These are phyloP conservation scores for Tetraneura akinire DNA, from an alignment of 1,140 invertebrate genomes.

Conservation along the genomic window DNA sequence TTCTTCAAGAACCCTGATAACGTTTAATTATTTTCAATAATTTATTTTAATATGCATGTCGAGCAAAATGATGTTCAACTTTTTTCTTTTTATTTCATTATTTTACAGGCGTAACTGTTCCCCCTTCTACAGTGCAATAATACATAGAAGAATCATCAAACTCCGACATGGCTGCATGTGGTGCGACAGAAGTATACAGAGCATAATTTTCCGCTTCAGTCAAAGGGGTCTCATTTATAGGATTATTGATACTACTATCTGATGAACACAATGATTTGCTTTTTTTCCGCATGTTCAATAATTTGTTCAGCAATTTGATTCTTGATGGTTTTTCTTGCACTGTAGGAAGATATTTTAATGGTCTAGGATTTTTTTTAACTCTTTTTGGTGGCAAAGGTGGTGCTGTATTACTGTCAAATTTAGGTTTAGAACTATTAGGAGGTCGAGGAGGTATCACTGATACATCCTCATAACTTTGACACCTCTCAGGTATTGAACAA, in stretches of 20 bases:
- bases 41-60: slow-evolving; percentile 9
- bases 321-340: slow-evolving; percentile 61
- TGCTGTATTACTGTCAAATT: slow-evolving; percentile 61
- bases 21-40: slow-evolving; percentile 21
- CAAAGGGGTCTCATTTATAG: slow-evolving; percentile 63
- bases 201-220: slow-evolving; percentile 86
- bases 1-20: slow-evolving; percentile 35
- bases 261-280: slow-evolving; percentile 41
- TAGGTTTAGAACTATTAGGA: slow-evolving; percentile 54
- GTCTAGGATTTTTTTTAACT: slow-evolving; percentile 65
- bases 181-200: slow-evolving; percentile 78
- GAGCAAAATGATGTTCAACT: slow-evolving; percentile 20
- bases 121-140: slow-evolving; percentile 77
- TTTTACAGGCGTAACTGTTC: slow-evolving; percentile 52
- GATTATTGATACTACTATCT: slow-evolving; percentile 54
- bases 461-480: slow-evolving; percentile 65
- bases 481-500: slow-evolving; percentile 58
- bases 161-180: slow-evolving; percentile 79
- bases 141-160: slow-evolving; percentile 85
- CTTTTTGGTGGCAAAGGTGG: slow-evolving; percentile 79
- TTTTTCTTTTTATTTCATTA: background rate
- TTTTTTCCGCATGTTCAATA: slow-evolving; percentile 60
- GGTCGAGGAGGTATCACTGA: slow-evolving; percentile 56
- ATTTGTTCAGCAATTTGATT: slow-evolving; percentile 68
- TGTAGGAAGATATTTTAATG: slow-evolving; percentile 61